Evolutionary conservation across 1,140 invertebrate genomes (phyloP).

Genomic region (Saccostrea cuccullata): DNA sequence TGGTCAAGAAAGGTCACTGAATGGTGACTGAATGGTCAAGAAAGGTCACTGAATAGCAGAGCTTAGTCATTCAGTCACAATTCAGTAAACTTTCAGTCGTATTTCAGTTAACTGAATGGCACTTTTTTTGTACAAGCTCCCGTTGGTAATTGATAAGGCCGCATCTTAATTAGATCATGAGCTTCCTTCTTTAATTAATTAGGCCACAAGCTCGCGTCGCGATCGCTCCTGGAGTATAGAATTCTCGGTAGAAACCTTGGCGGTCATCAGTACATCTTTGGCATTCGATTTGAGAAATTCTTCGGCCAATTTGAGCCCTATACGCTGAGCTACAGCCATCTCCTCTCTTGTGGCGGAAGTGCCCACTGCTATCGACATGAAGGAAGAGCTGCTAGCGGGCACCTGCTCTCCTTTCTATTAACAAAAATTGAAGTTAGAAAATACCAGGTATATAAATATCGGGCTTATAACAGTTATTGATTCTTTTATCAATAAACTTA

Average conservation of each 20-base stretch:
- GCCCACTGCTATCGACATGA: constrained; percentile 9
- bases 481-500: no score
- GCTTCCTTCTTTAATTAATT: no score
- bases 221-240: not conserved
- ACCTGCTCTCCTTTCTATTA: not conserved
- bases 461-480: not conserved
- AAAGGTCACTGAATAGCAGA: no score
- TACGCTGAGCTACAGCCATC: not conserved
- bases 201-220: not conserved
- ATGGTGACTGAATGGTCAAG: no score
- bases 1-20: no score
- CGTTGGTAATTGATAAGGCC: no score
- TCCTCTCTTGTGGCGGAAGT: not conserved
- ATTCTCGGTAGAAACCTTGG: not conserved
- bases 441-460: not conserved
- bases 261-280: not conserved
- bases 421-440: not conserved
- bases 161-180: not conserved
- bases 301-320: not conserved
- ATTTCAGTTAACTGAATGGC: no score
- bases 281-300: not conserved
- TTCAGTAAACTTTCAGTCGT: no score
- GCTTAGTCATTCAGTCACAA: no score
- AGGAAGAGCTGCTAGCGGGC: not conserved
- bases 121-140: no score